Percentiles rank a stretch among this genome's conserved stretches.
Evolutionary conservation across 2,797 vertebrate species (phyloP).

Genomic region (Melopsittacus undulatus): DNA sequence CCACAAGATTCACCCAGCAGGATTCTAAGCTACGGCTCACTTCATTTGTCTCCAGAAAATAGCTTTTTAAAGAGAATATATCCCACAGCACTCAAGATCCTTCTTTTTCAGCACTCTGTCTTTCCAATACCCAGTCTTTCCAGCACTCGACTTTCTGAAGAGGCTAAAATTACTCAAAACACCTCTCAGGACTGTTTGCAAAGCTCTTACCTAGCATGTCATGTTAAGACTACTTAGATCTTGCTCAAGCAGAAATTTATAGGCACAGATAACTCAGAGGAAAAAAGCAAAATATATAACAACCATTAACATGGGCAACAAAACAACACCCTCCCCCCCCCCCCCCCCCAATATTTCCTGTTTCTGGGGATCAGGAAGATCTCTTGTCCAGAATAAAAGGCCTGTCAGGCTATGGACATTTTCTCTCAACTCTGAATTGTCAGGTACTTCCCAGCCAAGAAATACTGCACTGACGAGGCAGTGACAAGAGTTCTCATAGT

Average conservation of each 20-base stretch:
- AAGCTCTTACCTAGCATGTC: neutral
- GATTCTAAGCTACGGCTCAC: neutral
- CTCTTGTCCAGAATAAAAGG: neutral
- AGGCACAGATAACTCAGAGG: neutral
- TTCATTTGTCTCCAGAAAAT: neutral
- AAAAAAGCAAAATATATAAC: neutral
- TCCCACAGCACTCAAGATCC: neutral
- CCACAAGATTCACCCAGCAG: neutral
- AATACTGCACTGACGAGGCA: neutral
- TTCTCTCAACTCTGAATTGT: neutral
- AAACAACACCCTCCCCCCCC: neutral
- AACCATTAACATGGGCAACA: neutral
- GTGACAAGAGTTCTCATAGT: neutral
- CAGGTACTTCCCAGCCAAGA: neutral
- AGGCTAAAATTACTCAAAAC: neutral
- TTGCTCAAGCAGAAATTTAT: neutral
- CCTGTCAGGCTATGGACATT: neutral
- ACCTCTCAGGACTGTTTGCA: conserved; percentile 17
- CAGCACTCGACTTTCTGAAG: neutral
- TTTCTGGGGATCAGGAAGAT: neutral
- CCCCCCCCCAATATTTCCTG: neutral
- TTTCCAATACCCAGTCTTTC: neutral
- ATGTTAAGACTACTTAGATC: neutral
- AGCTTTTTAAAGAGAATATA: neutral
- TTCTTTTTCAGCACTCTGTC: neutral